These are phyloP conservation scores for Liparis tanakae DNA, from an alignment of 2,797 vertebrate species.

Conservation along the genomic window DNA sequence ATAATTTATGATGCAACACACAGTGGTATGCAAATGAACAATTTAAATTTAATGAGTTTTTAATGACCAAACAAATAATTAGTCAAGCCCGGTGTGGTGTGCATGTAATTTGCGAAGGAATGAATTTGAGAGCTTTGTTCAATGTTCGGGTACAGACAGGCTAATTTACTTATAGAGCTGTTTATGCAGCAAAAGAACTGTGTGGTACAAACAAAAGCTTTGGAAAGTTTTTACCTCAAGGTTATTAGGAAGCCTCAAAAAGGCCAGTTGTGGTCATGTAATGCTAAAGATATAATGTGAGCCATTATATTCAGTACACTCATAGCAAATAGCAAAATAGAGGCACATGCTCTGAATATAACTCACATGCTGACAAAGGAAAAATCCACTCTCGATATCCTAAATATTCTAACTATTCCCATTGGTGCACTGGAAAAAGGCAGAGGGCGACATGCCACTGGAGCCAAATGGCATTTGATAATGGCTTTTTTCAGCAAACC, in stretches of 20 bases:
- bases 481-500: slow-evolving; percentile 92
- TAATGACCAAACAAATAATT: slow-evolving; percentile 91
- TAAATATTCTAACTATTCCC: slow-evolving; percentile 84
- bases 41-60: slow-evolving; percentile 90
- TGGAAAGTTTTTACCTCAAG: slow-evolving; percentile 77
- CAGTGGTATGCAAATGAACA: slow-evolving; percentile 88
- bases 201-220: slow-evolving; percentile 54
- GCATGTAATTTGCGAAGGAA: slow-evolving; percentile 84
- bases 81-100: slow-evolving; percentile 81
- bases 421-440: slow-evolving; percentile 78
- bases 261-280: slow-evolving; percentile 68
- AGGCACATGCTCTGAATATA: slow-evolving; percentile 68
- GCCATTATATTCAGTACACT: slow-evolving; percentile 70
- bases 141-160: slow-evolving; percentile 76
- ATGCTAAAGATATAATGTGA: slow-evolving; percentile 67
- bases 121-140: slow-evolving; percentile 81
- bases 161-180: slow-evolving; percentile 75
- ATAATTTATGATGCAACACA: slow-evolving; percentile 88
- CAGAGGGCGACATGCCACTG: slow-evolving; percentile 86
- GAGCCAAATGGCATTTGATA: slow-evolving; percentile 97
- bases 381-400: slow-evolving; percentile 77
- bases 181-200: slow-evolving; percentile 65
- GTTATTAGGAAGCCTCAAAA: slow-evolving; percentile 73
- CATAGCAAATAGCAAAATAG: slow-evolving; percentile 72
- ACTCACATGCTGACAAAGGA: slow-evolving; percentile 77